These are phyloP conservation scores for Camponotus vicinus DNA, from an alignment of 1,140 invertebrate genomes.

Conservation along the genomic window DNA sequence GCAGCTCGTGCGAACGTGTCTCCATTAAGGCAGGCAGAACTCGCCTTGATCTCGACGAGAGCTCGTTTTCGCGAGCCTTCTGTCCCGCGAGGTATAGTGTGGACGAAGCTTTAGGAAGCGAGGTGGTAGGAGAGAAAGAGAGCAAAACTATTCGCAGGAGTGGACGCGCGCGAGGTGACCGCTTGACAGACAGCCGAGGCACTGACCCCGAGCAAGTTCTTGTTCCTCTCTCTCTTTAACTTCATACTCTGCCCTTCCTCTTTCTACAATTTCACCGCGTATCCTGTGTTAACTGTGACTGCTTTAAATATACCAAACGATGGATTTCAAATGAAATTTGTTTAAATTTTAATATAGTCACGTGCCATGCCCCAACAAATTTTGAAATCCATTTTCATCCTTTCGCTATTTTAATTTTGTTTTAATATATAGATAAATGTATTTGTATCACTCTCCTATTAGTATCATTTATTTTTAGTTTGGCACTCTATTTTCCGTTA, in stretches of 20 bases:
- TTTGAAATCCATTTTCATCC: neutral
- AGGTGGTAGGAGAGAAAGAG: constrained; percentile 44
- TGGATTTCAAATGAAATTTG: constrained; percentile 12
- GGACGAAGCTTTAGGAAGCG: constrained; percentile 34
- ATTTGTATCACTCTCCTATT: neutral
- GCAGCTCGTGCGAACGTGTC: constrained; percentile 82
- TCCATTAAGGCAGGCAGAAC: constrained; percentile 80
- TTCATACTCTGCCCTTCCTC: constrained; percentile 2
- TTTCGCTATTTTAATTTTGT: neutral
- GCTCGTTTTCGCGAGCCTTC: constrained; percentile 13
- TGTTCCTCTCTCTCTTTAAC: constrained; percentile 16
- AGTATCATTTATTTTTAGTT: neutral
- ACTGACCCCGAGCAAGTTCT: constrained; percentile 64
- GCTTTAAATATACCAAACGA: constrained; percentile 11
- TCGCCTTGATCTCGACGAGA: constrained; percentile 73
- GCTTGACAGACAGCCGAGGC: constrained; percentile 61
- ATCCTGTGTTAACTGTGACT: constrained; percentile 13
- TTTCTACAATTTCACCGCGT: constrained; percentile 35
- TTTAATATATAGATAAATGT: neutral
- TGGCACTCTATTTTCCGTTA: neutral
- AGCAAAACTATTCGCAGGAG: constrained; percentile 46
- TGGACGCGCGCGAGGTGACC: constrained; percentile 57
- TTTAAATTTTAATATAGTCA: constrained; percentile 15
- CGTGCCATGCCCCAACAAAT: neutral
- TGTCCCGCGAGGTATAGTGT: constrained; percentile 22